A percentile compares a stretch with the other conserved stretches of the same genome.
Conservation (phyloP, 1,140 invertebrate genomes). For the Eriocheir sinensis region DNA sequence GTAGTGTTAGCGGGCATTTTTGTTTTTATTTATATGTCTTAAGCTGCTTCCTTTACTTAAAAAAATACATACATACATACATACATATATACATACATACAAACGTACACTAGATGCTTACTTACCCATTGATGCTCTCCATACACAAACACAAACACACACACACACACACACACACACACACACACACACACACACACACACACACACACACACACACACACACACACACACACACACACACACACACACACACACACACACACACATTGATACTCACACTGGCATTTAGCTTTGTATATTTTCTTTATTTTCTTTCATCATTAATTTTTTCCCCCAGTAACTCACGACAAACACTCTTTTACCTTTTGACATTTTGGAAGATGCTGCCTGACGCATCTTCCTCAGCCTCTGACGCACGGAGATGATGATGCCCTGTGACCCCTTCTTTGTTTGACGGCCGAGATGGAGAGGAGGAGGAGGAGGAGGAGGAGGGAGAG, state of each 20-base stretch:
- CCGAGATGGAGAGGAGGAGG: not conserved
- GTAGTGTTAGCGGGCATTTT: too few species aligned
- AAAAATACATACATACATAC: too few species aligned
- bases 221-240: not conserved
- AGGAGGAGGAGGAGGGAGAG: not conserved
- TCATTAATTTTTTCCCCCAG: not conserved
- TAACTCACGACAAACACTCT: too few species aligned
- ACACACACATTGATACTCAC: not conserved
- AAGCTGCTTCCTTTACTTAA: too few species aligned
- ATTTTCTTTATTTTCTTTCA: not conserved
- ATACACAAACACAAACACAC: too few species aligned
- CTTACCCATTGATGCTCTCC: too few species aligned
- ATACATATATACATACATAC: too few species aligned
- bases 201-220: conserved; percentile 18
- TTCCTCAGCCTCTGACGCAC: not conserved
- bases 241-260: not conserved
- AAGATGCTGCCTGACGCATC: not conserved
- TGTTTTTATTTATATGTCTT: too few species aligned
- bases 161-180: not conserved
- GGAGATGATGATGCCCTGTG: not conserved
- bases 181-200: too few species aligned
- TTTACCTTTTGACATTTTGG: not conserved
- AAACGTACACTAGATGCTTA: too few species aligned
- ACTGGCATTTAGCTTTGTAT: not conserved
- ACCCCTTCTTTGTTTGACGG: not conserved